phyloP scores from a whole-genome alignment of 2,113 vertebrate species.

The Nothocercus julius region DNA sequence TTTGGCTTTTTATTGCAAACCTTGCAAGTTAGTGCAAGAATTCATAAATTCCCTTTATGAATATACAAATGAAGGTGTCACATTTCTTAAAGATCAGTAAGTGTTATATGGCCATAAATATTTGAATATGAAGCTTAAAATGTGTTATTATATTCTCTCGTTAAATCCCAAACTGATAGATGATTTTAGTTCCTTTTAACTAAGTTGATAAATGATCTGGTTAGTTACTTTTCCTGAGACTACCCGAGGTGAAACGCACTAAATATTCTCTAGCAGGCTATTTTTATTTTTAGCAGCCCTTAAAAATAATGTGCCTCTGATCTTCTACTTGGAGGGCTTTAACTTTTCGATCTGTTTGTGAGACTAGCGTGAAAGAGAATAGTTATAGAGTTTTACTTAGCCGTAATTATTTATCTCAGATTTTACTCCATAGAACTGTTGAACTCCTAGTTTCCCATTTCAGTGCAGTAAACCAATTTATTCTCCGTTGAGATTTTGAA shows the following conservation, averaged over 20 bases:
- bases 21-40: neutral
- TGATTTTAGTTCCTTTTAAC: neutral
- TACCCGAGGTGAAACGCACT: neutral
- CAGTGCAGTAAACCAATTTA: neutral
- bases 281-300: slow-evolving; percentile 10
- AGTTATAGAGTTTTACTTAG: slow-evolving; percentile 14
- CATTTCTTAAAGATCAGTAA: neutral
- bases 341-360: slow-evolving; percentile 49
- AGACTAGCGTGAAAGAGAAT: neutral
- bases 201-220: neutral
- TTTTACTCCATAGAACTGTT: neutral
- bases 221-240: slow-evolving; percentile 3
- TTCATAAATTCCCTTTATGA: neutral
- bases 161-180: neutral
- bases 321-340: slow-evolving; percentile 17
- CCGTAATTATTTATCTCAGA: slow-evolving; percentile 16
- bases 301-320: neutral
- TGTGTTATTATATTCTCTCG: neutral
- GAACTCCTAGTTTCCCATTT: neutral
- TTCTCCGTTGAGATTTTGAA: slow-evolving; percentile 17
- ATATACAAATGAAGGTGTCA: neutral
- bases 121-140: neutral
- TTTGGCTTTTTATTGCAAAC: neutral
- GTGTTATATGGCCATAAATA: neutral
- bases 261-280: neutral